Percentiles rank a stretch among this genome's conserved stretches.
phyloP scores from a whole-genome alignment of 2,113 vertebrate genomes.

The Neolamprologus cancellatus region DNA sequence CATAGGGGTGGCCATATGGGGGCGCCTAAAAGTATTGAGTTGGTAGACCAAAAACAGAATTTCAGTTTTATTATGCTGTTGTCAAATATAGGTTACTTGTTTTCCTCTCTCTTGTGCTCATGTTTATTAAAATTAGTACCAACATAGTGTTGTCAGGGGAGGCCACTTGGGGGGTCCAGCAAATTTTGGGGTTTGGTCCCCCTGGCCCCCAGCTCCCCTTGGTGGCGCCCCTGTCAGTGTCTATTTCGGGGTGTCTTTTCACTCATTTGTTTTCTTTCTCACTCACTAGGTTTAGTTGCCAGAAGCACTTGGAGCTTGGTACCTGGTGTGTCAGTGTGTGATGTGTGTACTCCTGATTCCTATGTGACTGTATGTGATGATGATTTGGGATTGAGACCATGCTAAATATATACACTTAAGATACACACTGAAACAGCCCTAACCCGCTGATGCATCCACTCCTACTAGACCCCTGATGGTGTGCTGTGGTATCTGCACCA shows the following conservation, averaged over 20 bases:
- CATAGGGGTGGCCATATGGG: not conserved
- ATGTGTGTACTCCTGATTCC: not conserved
- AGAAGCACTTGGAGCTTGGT: not conserved
- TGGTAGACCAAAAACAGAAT: not conserved
- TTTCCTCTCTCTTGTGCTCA: not conserved
- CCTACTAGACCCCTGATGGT: not conserved
- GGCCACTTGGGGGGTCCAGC: not conserved
- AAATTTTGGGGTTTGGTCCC: not conserved
- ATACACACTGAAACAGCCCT: not conserved
- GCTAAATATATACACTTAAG: not conserved
- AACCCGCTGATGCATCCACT: not conserved
- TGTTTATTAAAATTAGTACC: not conserved
- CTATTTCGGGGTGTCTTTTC: not conserved
- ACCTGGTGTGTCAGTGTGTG: not conserved
- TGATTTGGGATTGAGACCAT: not conserved
- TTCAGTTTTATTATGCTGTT: accelerated
- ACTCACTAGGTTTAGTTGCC: not conserved
- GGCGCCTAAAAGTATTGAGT: not conserved
- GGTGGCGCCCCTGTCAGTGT: not conserved
- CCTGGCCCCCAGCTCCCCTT: not conserved
- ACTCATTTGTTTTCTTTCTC: not conserved
- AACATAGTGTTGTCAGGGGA: not conserved
- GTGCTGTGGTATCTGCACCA: not conserved
- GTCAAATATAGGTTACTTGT: not conserved
- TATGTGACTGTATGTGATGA: not conserved